phyloP scores from a whole-genome alignment of 2,888 invertebrate species.

The Leptinotarsa juncta region DNA sequence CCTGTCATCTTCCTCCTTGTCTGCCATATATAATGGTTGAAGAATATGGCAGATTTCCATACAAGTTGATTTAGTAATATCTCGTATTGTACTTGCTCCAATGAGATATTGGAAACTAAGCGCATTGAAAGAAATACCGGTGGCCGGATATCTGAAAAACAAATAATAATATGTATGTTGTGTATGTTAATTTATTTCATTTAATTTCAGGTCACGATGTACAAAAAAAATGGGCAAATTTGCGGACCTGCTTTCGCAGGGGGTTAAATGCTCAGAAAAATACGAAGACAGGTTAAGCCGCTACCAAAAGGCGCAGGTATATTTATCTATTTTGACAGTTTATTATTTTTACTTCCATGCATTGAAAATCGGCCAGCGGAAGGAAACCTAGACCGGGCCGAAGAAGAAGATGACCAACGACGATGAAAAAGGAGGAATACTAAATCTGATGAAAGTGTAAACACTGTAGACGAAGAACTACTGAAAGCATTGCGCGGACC shows the following conservation, averaged over 20 bases:
- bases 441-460: not conserved
- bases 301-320: no score
- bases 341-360: no score
- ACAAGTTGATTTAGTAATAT: not conserved
- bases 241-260: no score
- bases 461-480: not conserved
- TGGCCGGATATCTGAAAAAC: no score
- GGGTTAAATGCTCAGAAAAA: no score
- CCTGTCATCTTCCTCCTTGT: not conserved
- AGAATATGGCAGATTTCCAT: not conserved
- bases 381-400: not conserved
- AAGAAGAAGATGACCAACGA: not conserved
- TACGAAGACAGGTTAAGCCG: no score
- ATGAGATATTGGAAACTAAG: not conserved
- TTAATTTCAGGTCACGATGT: no score
- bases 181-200: no score
- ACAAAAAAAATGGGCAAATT: no score
- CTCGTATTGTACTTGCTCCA: not conserved
- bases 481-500: not conserved
- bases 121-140: not conserved
- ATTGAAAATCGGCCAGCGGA: not conserved
- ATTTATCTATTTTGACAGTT: no score
- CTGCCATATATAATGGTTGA: constrained; percentile 4
- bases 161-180: no score
- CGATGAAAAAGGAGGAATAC: not conserved